phyloP scores from a whole-genome alignment of 2,888 invertebrate species.

The Trisateles emortualis region DNA sequence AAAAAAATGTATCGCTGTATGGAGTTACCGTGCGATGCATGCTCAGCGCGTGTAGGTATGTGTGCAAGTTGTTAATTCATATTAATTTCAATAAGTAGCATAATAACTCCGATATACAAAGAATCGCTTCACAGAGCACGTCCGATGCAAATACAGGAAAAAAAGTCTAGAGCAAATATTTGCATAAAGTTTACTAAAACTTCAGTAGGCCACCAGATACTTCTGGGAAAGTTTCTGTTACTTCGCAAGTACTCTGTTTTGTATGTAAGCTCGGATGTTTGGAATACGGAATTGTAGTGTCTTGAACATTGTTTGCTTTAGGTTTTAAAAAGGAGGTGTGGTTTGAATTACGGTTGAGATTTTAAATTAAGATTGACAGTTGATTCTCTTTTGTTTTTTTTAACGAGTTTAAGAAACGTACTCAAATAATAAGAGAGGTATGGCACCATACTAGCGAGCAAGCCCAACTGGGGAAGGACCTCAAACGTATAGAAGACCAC shows the following conservation, averaged over 20 bases:
- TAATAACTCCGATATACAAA: not conserved
- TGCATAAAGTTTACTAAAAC: constrained; percentile 12
- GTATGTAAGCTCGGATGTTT: constrained; percentile 6
- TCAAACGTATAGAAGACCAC: too few species aligned
- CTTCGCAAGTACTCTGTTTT: constrained; percentile 20
- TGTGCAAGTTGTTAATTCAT: not conserved
- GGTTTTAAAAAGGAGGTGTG: not conserved
- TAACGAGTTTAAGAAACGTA: too few species aligned
- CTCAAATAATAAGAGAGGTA: too few species aligned
- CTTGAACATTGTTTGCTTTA: constrained; percentile 8
- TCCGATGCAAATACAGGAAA: constrained; percentile 6
- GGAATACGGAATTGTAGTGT: constrained; percentile 1
- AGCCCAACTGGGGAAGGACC: too few species aligned
- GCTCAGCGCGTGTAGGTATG: too few species aligned
- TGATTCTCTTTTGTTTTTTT: too few species aligned
- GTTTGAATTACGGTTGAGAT: not conserved
- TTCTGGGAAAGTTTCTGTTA: not conserved
- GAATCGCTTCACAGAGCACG: not conserved
- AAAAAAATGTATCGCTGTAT: too few species aligned
- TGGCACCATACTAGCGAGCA: too few species aligned
- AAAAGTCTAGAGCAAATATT: constrained; percentile 6
- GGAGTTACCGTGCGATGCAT: too few species aligned
- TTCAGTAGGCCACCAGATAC: constrained; percentile 11
- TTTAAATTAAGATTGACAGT: too few species aligned
- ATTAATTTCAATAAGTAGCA: not conserved